These are phyloP conservation scores for Lasius fuliginosus DNA, from an alignment of 2,888 invertebrate species.

Conservation along the genomic window DNA sequence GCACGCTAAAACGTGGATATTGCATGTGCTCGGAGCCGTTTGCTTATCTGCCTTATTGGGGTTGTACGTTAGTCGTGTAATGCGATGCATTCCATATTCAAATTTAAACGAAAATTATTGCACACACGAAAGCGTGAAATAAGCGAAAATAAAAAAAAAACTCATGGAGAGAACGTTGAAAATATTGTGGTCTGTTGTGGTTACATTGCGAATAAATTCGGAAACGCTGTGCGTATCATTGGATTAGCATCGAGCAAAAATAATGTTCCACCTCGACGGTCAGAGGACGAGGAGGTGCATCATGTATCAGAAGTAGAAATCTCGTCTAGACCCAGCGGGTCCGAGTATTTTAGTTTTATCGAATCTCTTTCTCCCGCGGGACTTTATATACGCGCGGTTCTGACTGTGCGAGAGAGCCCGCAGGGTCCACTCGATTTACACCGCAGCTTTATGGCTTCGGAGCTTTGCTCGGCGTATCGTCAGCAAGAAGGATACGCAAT, in stretches of 20 bases:
- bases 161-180: neutral
- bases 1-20: slow-evolving; percentile 56
- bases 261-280: slow-evolving; percentile 6
- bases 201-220: slow-evolving; percentile 1
- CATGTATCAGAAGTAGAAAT: slow-evolving; percentile 45
- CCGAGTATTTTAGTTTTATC: slow-evolving; percentile 61
- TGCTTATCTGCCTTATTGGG: slow-evolving; percentile 76
- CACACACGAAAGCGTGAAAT: neutral
- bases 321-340: slow-evolving; percentile 58
- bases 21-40: slow-evolving; percentile 59
- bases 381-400: slow-evolving; percentile 45
- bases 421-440: slow-evolving; percentile 62
- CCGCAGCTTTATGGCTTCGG: slow-evolving; percentile 62
- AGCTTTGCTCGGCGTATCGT: slow-evolving; percentile 33
- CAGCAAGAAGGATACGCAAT: slow-evolving; percentile 44
- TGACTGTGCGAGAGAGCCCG: slow-evolving; percentile 58
- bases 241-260: slow-evolving; percentile 6
- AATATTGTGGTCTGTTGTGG: neutral
- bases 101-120: neutral
- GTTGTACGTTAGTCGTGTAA: neutral
- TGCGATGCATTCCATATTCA: neutral
- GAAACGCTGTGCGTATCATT: slow-evolving; percentile 12
- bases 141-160: neutral
- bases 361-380: slow-evolving; percentile 49
- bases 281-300: slow-evolving; percentile 25